Conservation (phyloP, 2,888 invertebrate genomes). For the Cerceris rybyensis region DNA sequence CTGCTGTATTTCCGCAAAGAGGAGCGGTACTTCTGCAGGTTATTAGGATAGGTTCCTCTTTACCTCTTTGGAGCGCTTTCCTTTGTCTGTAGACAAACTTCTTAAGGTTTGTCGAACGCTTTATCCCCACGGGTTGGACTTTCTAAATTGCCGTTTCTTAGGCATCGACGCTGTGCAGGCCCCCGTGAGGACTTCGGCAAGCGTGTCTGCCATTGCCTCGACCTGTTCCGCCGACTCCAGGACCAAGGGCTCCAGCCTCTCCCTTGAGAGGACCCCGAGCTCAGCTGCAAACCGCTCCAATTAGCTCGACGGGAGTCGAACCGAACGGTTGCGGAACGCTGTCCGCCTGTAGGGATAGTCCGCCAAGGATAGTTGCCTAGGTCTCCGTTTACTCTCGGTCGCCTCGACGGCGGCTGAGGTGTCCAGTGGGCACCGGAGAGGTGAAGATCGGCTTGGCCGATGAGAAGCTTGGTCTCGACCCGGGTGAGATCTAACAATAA, state of each 20-base stretch:
- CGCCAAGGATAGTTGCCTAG: not conserved
- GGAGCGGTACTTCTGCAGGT: too few species aligned
- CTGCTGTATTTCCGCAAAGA: too few species aligned
- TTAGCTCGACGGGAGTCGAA: too few species aligned
- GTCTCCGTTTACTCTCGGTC: too few species aligned
- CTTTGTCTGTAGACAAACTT: not conserved
- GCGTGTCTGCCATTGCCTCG: not conserved
- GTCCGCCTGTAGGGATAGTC: not conserved
- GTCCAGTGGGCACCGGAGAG: too few species aligned
- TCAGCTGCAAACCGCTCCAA: too few species aligned
- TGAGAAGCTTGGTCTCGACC: too few species aligned
- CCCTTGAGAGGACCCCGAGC: not conserved
- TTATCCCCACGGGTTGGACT: constrained; percentile 14
- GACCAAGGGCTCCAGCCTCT: not conserved
- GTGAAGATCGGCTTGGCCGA: too few species aligned
- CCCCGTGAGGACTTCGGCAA: not conserved
- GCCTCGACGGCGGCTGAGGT: too few species aligned
- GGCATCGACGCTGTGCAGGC: not conserved
- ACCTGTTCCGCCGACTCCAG: not conserved
- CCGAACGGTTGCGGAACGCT: rapidly evolving
- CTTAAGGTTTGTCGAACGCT: not conserved
- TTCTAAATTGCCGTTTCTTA: not conserved
- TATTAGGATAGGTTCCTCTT: too few species aligned
- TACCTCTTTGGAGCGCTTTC: too few species aligned
- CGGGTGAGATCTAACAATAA: too few species aligned